Conservation (phyloP, 1,140 invertebrate species). For the Aphelenchoides fujianensis region DNA sequence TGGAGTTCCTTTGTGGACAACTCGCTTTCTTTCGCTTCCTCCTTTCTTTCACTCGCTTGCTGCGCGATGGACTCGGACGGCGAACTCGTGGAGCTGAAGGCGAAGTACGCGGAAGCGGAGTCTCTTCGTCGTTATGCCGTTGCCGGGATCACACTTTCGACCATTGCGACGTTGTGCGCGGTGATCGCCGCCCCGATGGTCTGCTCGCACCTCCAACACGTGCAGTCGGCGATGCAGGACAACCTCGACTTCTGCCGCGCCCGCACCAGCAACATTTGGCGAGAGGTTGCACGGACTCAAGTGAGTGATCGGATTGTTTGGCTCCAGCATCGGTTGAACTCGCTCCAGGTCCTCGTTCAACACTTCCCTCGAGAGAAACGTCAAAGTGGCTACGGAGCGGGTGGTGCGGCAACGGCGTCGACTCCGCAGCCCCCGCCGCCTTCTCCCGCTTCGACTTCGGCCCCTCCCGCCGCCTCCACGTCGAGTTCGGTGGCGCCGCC, state of each 20-base stretch:
- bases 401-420: not conserved
- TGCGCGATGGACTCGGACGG: not conserved
- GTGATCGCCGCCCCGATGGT: not conserved
- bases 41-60: too few species aligned
- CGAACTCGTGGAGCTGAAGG: not conserved
- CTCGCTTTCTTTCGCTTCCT: too few species aligned
- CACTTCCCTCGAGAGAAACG: not conserved
- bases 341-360: not conserved
- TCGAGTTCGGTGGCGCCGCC: not conserved
- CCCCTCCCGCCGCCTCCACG: not conserved
- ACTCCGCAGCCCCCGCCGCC: not conserved
- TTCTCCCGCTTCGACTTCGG: not conserved
- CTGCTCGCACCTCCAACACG: conserved; percentile 6
- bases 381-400: not conserved
- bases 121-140: conserved; percentile 5
- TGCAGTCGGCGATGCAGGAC: conserved; percentile 14
- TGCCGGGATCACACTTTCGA: not conserved
- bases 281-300: conserved; percentile 8
- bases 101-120: not conserved
- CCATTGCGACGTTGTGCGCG: conserved; percentile 4
- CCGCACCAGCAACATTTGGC: conserved; percentile 10
- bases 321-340: not conserved
- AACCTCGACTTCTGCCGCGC: conserved; percentile 11
- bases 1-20: not conserved
- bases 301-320: not conserved